Conservation (phyloP, 92 coral and sea anemone genomes). For the Paramuricea clavata region DNA sequence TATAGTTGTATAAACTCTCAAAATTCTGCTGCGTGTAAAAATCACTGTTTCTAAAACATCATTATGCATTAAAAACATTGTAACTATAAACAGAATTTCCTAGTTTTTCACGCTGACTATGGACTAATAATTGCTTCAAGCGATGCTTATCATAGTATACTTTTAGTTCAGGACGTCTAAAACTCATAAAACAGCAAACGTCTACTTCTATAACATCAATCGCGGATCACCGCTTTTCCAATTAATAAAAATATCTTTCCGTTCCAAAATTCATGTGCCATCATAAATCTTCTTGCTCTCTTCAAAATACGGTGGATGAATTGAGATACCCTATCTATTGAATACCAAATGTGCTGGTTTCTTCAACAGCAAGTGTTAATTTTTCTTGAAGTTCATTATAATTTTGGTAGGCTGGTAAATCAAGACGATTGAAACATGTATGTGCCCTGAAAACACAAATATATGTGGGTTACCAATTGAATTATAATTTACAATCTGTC, state of each 20-base stretch:
- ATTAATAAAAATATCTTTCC: not conserved
- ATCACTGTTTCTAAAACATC: too few species aligned
- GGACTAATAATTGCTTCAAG: too few species aligned
- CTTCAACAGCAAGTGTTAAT: conserved; percentile 97
- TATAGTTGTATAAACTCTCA: too few species aligned
- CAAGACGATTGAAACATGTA: conserved; percentile 97
- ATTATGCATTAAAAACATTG: not conserved
- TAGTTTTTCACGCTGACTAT: too few species aligned
- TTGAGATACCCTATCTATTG: conserved; percentile 60
- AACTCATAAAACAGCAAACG: too few species aligned
- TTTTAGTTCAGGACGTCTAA: too few species aligned
- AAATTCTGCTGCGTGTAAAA: too few species aligned
- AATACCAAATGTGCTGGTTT: conserved; percentile 95
- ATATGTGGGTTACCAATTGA: too few species aligned
- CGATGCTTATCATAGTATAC: too few species aligned
- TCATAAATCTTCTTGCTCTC: not conserved
- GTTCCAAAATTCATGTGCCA: not conserved
- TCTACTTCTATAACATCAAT: too few species aligned
- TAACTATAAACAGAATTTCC: too few species aligned
- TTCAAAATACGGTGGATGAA: not conserved
- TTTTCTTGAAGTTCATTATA: conserved; percentile 94
- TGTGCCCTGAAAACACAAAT: conserved; percentile 83
- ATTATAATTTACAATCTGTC: too few species aligned
- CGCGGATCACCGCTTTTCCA: not conserved
- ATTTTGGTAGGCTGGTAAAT: conserved; percentile 87